A percentile compares a stretch with the other conserved stretches of the same genome.
phyloP scores from a whole-genome alignment of 2,888 invertebrate species.

The Lasioglossum villosulum region DNA sequence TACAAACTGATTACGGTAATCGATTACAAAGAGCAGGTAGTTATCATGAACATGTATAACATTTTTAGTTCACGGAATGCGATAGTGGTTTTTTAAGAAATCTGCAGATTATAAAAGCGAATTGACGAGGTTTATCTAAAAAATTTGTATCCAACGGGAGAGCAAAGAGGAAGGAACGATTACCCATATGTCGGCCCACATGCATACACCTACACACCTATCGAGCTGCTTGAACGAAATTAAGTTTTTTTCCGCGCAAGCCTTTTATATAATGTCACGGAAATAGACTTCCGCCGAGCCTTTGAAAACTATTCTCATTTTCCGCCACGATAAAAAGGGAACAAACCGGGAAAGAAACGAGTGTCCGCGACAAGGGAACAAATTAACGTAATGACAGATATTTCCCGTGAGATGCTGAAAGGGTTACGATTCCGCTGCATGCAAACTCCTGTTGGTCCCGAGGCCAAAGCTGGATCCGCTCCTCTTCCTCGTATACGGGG shows the following conservation, averaged over 20 bases:
- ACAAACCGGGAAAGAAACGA: constrained; percentile 20
- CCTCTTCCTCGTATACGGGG: neutral
- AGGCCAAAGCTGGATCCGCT: neutral
- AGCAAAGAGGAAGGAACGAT: constrained; percentile 55
- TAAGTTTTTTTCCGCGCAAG: constrained; percentile 45
- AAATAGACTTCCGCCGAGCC: constrained; percentile 44
- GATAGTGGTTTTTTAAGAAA: constrained; percentile 36
- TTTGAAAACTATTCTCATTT: constrained; percentile 61
- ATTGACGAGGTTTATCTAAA: constrained; percentile 51
- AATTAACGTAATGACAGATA: constrained; percentile 50
- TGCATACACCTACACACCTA: constrained; percentile 31
- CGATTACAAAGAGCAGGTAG: neutral
- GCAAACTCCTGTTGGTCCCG: neutral
- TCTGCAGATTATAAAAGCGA: constrained; percentile 58
- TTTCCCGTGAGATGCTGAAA: constrained; percentile 30
- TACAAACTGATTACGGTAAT: neutral
- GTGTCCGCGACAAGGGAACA: constrained; percentile 33
- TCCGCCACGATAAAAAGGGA: constrained; percentile 15
- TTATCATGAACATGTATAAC: neutral
- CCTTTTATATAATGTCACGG: constrained; percentile 52
- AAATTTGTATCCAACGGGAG: constrained; percentile 58
- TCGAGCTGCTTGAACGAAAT: constrained; percentile 57
- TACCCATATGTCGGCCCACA: constrained; percentile 57
- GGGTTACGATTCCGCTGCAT: constrained; percentile 5
- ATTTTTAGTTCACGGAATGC: neutral